These are phyloP conservation scores for Margarornis squamiger DNA, from an alignment of 2,797 vertebrate species.

Conservation along the genomic window DNA sequence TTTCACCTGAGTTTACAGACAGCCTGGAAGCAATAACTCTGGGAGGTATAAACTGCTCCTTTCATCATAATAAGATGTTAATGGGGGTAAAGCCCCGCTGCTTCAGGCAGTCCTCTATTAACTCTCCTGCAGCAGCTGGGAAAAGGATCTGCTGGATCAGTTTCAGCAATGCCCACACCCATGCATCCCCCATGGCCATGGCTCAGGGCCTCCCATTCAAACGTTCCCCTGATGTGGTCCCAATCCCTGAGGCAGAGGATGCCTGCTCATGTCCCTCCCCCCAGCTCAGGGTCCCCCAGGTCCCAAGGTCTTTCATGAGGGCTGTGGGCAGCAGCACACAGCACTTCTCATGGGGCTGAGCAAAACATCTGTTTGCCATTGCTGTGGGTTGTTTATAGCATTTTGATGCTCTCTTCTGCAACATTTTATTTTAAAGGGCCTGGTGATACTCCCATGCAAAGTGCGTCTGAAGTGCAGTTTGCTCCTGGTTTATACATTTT, in stretches of 20 bases:
- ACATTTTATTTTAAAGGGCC: not conserved
- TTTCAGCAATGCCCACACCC: not conserved
- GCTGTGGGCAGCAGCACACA: not conserved
- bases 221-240: accelerated
- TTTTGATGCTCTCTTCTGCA: not conserved
- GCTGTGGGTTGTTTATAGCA: not conserved
- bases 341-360: not conserved
- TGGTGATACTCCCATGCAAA: not conserved
- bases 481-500: not conserved
- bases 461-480: not conserved
- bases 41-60: constrained; percentile 3
- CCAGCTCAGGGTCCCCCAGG: not conserved
- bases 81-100: not conserved
- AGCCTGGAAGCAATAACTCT: constrained; percentile 55
- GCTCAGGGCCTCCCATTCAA: not conserved
- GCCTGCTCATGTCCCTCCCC: accelerated
- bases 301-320: not conserved
- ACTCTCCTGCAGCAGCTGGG: not conserved
- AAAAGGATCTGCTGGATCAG: not conserved
- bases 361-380: constrained; percentile 19
- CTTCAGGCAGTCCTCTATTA: not conserved
- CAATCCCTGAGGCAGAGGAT: not conserved
- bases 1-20: constrained; percentile 40
- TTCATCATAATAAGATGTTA: constrained; percentile 56
- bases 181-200: accelerated